Percentiles rank a stretch among this genome's conserved stretches.
These are phyloP conservation scores for Cassiopea andromeda DNA, from an alignment of 30 jellyfish, hydroid and myxozoan genomes.

Conservation along the genomic window DNA sequence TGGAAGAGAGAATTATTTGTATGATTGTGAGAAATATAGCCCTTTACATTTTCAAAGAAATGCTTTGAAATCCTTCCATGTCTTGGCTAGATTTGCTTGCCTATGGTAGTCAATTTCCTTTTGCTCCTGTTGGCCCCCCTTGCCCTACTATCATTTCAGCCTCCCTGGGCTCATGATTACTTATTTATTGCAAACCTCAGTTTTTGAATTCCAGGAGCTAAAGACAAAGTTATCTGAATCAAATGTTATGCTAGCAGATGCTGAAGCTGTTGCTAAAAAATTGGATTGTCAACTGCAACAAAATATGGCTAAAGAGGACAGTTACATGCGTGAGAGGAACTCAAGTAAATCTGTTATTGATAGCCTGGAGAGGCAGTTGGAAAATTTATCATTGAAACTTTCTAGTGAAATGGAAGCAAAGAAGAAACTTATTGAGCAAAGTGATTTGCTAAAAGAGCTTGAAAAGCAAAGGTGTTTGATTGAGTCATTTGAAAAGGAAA, in stretches of 20 bases:
- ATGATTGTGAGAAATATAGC: too few species aligned
- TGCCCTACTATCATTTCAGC: too few species aligned
- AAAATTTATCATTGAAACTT: slow-evolving; percentile 8
- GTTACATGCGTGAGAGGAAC: neutral
- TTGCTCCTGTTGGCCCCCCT: too few species aligned
- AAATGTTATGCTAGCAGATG: neutral
- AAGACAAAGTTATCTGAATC: neutral
- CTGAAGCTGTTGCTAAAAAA: neutral
- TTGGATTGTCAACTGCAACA: neutral
- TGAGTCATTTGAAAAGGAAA: slow-evolving; percentile 30
- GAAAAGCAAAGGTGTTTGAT: slow-evolving; percentile 29
- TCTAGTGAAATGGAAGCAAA: slow-evolving; percentile 28
- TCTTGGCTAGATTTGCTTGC: too few species aligned
- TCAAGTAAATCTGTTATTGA: neutral
- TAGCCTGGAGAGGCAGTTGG: slow-evolving; percentile 22
- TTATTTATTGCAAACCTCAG: too few species aligned
- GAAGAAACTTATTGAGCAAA: slow-evolving; percentile 49
- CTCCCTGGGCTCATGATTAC: too few species aligned
- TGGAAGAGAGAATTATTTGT: too few species aligned
- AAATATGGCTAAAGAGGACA: neutral
- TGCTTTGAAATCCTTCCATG: too few species aligned
- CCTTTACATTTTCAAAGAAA: too few species aligned
- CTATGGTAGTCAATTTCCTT: too few species aligned
- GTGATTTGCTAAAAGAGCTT: slow-evolving; percentile 46
- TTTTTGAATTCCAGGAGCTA: neutral